Evolutionary conservation across 2,113 vertebrate species (phyloP).

Genomic region (Suncus etruscus): DNA sequence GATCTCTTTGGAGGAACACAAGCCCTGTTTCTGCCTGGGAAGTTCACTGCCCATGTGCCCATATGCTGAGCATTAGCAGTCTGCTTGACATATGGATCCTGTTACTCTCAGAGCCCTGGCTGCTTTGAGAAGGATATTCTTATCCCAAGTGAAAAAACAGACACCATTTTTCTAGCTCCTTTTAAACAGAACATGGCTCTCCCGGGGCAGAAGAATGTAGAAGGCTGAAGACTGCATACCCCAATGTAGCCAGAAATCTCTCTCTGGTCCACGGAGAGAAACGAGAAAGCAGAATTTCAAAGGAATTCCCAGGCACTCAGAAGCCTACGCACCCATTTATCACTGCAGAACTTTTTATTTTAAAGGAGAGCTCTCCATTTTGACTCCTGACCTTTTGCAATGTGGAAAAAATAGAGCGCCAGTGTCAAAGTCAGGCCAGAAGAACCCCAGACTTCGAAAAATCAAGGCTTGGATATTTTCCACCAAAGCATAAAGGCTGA

Average conservation of each 20-base stretch:
- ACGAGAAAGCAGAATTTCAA: slow-evolving; percentile 53
- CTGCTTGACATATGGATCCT: slow-evolving; percentile 61
- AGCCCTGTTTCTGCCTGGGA: slow-evolving; percentile 44
- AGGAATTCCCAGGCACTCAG: slow-evolving; percentile 52
- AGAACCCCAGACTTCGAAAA: neutral
- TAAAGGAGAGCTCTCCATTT: slow-evolving; percentile 19
- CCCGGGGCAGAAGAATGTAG: slow-evolving; percentile 22
- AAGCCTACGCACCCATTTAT: neutral
- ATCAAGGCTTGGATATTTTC: neutral
- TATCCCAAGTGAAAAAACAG: slow-evolving; percentile 66
- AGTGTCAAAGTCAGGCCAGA: slow-evolving; percentile 11
- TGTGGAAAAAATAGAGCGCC: slow-evolving; percentile 38
- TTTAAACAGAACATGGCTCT: slow-evolving; percentile 67
- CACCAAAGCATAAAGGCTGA: neutral
- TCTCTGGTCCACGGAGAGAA: slow-evolving; percentile 34
- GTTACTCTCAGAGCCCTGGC: slow-evolving; percentile 42
- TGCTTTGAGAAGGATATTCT: slow-evolving; percentile 55
- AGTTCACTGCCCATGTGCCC: slow-evolving; percentile 52
- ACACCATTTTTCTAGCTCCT: slow-evolving; percentile 37
- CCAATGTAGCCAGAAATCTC: slow-evolving; percentile 31
- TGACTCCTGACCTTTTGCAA: slow-evolving; percentile 45
- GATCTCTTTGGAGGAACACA: neutral
- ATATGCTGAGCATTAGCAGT: slow-evolving; percentile 50
- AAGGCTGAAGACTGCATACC: slow-evolving; percentile 44
- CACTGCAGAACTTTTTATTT: neutral